These are phyloP conservation scores for Tetrao urogallus DNA, from an alignment of 2,113 vertebrate species.

Conservation along the genomic window DNA sequence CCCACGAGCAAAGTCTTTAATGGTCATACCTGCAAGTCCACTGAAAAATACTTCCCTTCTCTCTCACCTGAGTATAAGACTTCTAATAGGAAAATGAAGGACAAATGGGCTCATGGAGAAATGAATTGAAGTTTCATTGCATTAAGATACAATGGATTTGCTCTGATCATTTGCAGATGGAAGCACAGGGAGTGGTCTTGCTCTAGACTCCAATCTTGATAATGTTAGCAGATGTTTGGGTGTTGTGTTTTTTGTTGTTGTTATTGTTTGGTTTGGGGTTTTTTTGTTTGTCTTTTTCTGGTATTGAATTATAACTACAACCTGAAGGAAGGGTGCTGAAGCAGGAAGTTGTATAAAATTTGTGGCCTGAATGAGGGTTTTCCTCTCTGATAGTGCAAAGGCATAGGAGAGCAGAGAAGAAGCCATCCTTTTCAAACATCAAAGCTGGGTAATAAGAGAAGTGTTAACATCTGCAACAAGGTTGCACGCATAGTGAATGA, in stretches of 20 bases:
- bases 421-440: background rate
- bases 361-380: background rate
- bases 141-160: background rate
- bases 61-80: background rate
- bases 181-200: background rate
- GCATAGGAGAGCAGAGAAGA: background rate
- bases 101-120: background rate
- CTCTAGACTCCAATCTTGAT: background rate
- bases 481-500: background rate
- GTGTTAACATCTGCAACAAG: background rate
- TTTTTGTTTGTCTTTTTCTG: background rate
- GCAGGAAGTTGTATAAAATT: background rate
- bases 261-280: background rate
- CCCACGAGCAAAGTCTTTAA: background rate
- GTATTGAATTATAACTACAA: background rate
- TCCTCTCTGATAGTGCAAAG: background rate
- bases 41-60: background rate
- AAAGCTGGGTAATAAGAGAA: background rate
- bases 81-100: background rate
- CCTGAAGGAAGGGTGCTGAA: background rate
- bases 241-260: too few relatives aligned
- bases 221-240: background rate
- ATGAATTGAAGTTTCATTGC: background rate
- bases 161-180: background rate
- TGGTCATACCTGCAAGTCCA: fast-evolving